Conservation (phyloP, 2,113 vertebrate species). For the Colaptes auratus region DNA sequence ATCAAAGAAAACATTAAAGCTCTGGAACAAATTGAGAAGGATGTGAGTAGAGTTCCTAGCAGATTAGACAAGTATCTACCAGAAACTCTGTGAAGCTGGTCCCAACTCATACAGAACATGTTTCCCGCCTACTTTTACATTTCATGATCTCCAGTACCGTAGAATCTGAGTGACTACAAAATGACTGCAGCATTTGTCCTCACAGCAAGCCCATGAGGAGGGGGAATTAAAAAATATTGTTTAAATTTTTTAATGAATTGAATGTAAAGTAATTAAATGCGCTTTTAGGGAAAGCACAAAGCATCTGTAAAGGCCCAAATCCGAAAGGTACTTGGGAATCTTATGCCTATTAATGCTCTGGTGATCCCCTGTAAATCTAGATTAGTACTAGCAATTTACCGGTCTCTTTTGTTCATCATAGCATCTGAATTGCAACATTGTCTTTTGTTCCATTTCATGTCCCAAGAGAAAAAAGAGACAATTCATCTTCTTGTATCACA, state of each 20-base stretch:
- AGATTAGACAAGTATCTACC: neutral
- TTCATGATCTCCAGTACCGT: fast-evolving
- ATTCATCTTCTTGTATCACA: neutral
- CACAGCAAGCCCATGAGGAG: neutral
- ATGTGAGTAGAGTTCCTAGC: neutral
- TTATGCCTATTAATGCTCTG: fast-evolving
- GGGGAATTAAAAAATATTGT: neutral
- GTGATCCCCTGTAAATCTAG: neutral
- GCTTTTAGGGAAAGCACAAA: neutral
- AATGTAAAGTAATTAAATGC: neutral
- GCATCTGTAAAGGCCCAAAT: neutral
- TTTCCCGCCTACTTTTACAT: neutral
- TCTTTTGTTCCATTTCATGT: neutral
- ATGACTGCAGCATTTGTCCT: neutral
- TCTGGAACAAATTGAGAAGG: neutral
- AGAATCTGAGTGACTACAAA: neutral
- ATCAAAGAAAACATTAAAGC: neutral
- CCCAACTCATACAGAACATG: neutral
- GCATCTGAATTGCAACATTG: neutral
- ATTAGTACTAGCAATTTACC: neutral
- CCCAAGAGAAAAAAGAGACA: neutral
- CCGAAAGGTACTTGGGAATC: neutral
- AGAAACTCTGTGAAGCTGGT: neutral
- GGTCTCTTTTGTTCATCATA: neutral
- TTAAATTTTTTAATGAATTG: neutral